phyloP scores from a whole-genome alignment of 2,888 invertebrate species.

The Euphydryas editha region DNA sequence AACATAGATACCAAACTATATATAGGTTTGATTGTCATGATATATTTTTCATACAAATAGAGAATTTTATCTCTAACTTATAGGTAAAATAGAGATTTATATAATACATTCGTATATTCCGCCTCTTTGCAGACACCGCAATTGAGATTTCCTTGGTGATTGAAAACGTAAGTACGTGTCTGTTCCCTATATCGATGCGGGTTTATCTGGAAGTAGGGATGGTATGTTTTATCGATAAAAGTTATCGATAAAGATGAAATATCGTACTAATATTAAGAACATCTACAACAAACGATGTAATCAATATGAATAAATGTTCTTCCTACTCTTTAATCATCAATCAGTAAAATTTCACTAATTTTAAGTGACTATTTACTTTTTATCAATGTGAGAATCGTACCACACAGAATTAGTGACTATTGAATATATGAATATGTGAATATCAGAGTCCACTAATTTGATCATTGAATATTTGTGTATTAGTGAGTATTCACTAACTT shows the following conservation, averaged over 20 bases:
- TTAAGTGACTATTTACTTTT: too few relatives aligned
- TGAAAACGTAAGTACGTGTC: conserved; percentile 45
- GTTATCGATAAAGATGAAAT: not conserved
- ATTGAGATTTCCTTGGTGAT: conserved; percentile 46
- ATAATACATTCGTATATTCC: conserved; percentile 21
- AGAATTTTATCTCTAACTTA: not conserved
- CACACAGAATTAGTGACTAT: too few relatives aligned
- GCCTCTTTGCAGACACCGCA: conserved; percentile 46
- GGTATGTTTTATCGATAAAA: conserved; percentile 12
- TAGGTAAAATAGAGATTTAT: conserved; percentile 6
- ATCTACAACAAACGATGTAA: not conserved
- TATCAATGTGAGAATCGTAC: too few relatives aligned
- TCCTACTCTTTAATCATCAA: too few relatives aligned
- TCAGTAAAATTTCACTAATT: too few relatives aligned
- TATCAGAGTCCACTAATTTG: too few relatives aligned
- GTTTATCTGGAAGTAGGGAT: conserved; percentile 30
- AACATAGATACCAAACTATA: not conserved
- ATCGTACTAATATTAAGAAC: not conserved
- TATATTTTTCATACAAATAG: not conserved
- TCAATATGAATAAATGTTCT: too few relatives aligned
- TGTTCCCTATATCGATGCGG: conserved; percentile 39
- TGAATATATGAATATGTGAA: too few relatives aligned
- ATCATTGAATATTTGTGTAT: too few relatives aligned
- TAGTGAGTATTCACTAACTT: too few relatives aligned
- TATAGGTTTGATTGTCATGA: not conserved